phyloP scores from a whole-genome alignment of 2,888 invertebrate species.

The Pandemis heparana region DNA sequence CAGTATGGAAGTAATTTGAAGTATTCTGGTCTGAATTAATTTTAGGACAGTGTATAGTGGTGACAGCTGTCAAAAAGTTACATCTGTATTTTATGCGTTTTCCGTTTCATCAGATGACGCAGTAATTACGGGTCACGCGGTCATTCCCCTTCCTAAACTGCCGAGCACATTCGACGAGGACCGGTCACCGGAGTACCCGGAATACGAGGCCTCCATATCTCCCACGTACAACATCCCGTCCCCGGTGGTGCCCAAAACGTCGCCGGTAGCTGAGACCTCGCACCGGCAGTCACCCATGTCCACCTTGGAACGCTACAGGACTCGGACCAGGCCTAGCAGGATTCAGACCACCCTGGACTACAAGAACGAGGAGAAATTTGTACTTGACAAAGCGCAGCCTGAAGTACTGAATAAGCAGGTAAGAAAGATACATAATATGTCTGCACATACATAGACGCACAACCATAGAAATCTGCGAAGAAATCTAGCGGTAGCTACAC shows the following conservation, averaged over 20 bases:
- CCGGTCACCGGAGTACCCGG: conserved; percentile 59
- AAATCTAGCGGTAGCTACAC: too few relatives aligned
- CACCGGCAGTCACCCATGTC: conserved; percentile 74
- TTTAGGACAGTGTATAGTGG: too few relatives aligned
- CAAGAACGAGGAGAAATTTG: conserved; percentile 88
- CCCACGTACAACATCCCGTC: conserved; percentile 72
- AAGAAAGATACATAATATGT: neutral
- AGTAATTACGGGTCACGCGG: conserved; percentile 87
- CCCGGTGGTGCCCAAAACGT: conserved; percentile 68
- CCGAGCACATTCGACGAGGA: conserved; percentile 83
- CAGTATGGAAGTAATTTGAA: too few relatives aligned
- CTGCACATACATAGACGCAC: too few relatives aligned
- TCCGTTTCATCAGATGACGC: conserved; percentile 80
- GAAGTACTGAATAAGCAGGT: conserved; percentile 85
- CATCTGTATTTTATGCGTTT: neutral
- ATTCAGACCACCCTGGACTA: conserved; percentile 69
- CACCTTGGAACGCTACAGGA: conserved; percentile 79
- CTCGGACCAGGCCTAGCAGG: conserved; percentile 71
- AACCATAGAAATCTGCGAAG: too few relatives aligned
- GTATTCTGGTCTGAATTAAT: too few relatives aligned
- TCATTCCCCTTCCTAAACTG: conserved; percentile 87
- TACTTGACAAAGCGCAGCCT: conserved; percentile 88
- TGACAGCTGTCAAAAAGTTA: too few relatives aligned
- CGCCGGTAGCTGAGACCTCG: conserved; percentile 55
- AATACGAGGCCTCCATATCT: conserved; percentile 64